phyloP scores from a whole-genome alignment of 1,140 invertebrate species.

The Plectrocnemia conspersa region DNA sequence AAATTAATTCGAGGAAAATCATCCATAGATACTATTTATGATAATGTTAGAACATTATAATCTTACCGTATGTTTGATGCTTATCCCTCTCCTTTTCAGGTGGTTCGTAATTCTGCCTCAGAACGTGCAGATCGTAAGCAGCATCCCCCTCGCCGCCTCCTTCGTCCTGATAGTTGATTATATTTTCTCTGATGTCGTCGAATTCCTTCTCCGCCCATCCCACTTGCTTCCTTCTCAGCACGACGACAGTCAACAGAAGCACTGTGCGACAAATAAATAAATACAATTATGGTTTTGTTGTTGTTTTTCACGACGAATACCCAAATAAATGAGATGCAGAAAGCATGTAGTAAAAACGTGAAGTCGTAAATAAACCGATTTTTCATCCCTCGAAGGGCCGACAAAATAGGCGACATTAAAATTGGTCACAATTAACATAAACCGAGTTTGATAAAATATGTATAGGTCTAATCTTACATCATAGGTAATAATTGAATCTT shows the following conservation, averaged over 20 bases:
- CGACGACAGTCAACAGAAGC: constrained; percentile 79
- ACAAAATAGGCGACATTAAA: no score
- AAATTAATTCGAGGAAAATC: no score
- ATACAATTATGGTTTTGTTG: constrained; percentile 13
- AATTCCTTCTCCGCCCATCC: constrained; percentile 85
- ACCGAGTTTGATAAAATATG: no score
- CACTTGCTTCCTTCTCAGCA: constrained; percentile 77
- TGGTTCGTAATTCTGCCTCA: constrained; percentile 64
- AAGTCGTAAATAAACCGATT: no score
- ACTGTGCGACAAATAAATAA: constrained; percentile 54
- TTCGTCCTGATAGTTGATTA: constrained; percentile 96
- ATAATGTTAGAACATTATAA: no score
- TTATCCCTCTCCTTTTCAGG: constrained; percentile 49
- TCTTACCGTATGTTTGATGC: constrained; percentile 43
- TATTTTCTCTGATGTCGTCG: constrained; percentile 94
- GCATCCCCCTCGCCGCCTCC: constrained; percentile 94
- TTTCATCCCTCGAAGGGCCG: no score
- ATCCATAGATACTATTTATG: no score
- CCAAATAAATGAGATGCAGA: constrained; percentile 20
- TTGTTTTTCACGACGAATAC: constrained; percentile 5
- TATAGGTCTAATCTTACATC: no score
- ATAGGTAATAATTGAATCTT: no score
- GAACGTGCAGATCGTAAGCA: constrained; percentile 88
- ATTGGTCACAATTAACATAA: no score
- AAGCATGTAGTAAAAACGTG: no score